phyloP scores from a whole-genome alignment of 1,140 invertebrate species.

The Tetramorium alpestre region DNA sequence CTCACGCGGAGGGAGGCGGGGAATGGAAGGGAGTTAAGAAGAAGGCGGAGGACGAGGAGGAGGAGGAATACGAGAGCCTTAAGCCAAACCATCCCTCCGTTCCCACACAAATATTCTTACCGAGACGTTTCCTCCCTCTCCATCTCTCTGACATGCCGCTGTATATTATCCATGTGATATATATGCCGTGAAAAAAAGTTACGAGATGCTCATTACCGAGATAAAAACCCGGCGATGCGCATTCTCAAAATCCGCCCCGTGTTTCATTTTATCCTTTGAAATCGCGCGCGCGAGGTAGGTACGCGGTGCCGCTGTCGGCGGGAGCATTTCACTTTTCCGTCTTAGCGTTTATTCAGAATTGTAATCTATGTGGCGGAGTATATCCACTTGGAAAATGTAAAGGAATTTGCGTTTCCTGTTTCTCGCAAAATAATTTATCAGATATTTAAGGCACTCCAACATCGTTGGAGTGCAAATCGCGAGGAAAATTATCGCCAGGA shows the following conservation, averaged over 20 bases:
- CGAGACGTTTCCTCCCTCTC: conserved; percentile 47
- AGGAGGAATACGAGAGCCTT: conserved; percentile 42
- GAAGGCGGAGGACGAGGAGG: conserved; percentile 1
- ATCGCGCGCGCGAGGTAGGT: neutral
- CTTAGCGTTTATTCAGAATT: neutral
- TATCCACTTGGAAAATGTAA: conserved; percentile 32
- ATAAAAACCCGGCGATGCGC: conserved; percentile 45
- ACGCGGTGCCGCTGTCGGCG: neutral
- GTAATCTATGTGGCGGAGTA: conserved; percentile 9
- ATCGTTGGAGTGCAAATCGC: neutral
- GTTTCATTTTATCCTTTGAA: conserved; percentile 32
- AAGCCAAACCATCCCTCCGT: conserved; percentile 70
- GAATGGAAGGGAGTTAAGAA: neutral
- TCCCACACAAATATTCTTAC: conserved; percentile 78
- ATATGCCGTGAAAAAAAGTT: conserved; percentile 48
- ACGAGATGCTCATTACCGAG: conserved; percentile 65
- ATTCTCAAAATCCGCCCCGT: conserved; percentile 48
- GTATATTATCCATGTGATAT: conserved; percentile 75
- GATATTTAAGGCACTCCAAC: neutral
- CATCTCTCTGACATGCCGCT: conserved; percentile 59
- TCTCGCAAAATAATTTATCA: neutral
- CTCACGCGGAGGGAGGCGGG: neutral
- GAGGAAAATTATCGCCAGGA: neutral
- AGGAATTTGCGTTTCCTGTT: too few relatives aligned
- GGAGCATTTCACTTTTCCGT: conserved; percentile 56